Percentiles rank a stretch among this genome's conserved stretches.
Conservation (phyloP, 1,140 invertebrate species). For the Leptopilina clavipes region DNA sequence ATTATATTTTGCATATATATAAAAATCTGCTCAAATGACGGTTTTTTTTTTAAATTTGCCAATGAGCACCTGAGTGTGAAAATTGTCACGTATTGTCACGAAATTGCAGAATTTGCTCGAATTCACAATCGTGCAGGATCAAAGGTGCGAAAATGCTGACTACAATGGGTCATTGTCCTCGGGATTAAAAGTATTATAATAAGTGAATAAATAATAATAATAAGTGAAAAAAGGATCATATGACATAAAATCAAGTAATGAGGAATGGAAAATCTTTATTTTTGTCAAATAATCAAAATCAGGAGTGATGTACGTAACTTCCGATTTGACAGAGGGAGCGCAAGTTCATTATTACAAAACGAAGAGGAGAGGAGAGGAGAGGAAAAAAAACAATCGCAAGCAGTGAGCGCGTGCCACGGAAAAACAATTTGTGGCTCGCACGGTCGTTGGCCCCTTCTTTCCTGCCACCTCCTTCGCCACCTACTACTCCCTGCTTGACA, state of each 20-base stretch:
- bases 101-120: too few relatives aligned
- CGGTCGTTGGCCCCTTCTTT: constrained; percentile 59
- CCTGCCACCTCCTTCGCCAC: constrained; percentile 43
- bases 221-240: too few relatives aligned
- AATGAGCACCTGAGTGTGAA: too few relatives aligned
- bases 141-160: too few relatives aligned
- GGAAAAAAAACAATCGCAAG: constrained; percentile 21
- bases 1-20: too few relatives aligned
- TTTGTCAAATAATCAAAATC: constrained; percentile 24
- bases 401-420: constrained; percentile 39
- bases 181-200: too few relatives aligned
- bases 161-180: too few relatives aligned
- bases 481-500: constrained; percentile 35
- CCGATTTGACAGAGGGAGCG: constrained; percentile 29
- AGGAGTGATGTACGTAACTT: constrained; percentile 15
- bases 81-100: too few relatives aligned
- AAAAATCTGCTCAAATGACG: too few relatives aligned
- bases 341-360: constrained; percentile 48
- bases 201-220: too few relatives aligned
- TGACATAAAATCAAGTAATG: background rate
- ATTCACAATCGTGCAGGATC: too few relatives aligned
- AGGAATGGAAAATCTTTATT: constrained; percentile 24
- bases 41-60: too few relatives aligned
- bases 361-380: background rate
- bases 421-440: constrained; percentile 53